These are phyloP conservation scores for Ophioderma brevispina DNA, from an alignment of 35 echinoderm and acorn worm species.

Conservation along the genomic window DNA sequence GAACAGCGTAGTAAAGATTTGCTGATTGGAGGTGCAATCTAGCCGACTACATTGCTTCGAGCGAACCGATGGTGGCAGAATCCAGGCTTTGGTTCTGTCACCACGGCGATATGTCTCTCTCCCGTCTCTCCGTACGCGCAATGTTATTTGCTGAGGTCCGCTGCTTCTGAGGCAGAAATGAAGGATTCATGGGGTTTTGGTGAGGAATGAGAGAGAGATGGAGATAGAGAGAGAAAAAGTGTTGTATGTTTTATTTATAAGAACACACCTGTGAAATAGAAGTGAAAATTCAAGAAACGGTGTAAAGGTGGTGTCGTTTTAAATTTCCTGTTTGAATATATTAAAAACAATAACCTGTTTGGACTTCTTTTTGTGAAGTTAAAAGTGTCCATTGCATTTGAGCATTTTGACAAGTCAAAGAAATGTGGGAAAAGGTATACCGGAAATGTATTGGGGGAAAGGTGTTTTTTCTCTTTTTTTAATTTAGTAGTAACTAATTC, in stretches of 20 bases:
- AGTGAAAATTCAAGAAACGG: not conserved
- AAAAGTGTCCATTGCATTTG: not conserved
- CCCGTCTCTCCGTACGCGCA: no score
- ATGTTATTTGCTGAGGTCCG: no score
- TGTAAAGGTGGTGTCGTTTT: conserved; percentile 4
- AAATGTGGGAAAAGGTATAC: no score
- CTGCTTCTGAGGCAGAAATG: not conserved
- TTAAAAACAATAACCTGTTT: not conserved
- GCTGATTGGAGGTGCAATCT: not conserved
- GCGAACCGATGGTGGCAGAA: not conserved
- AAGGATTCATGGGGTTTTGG: not conserved
- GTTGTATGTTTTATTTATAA: not conserved
- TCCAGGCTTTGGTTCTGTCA: no score
- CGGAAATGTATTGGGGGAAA: no score
- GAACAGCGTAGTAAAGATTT: not conserved
- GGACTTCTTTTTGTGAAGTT: not conserved
- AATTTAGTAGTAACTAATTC: no score
- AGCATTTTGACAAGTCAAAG: not conserved
- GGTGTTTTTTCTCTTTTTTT: no score
- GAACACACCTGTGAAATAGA: not conserved
- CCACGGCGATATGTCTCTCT: no score
- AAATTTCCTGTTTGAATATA: conserved; percentile 3
- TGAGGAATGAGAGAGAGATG: not conserved
- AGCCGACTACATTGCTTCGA: not conserved
- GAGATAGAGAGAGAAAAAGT: not conserved